These are phyloP conservation scores for Armadillidium nasatum DNA, from an alignment of 1,140 invertebrate genomes.

Conservation along the genomic window DNA sequence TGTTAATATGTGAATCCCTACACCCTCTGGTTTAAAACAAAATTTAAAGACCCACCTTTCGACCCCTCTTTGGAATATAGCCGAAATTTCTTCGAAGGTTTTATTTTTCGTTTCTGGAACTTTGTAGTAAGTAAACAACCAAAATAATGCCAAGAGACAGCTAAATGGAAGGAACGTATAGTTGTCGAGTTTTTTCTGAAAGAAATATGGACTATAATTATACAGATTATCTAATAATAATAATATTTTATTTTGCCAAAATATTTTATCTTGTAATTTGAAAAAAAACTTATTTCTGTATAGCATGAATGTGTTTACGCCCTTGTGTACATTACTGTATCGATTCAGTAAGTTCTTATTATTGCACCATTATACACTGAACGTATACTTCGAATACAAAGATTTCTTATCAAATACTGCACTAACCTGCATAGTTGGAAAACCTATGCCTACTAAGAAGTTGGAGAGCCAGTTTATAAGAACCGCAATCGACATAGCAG, in stretches of 20 bases:
- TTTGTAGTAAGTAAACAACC: constrained; percentile 95
- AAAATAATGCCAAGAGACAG: constrained; percentile 89
- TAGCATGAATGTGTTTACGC: no score
- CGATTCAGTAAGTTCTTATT: no score
- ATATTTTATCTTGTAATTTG: no score
- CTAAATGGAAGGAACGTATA: constrained; percentile 98
- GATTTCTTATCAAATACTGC: background rate
- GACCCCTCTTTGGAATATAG: constrained; percentile 61
- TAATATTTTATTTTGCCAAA: no score
- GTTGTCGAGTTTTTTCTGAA: constrained; percentile 79
- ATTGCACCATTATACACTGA: no score
- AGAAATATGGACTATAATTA: constrained; percentile 36
- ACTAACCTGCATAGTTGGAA: constrained; percentile 83
- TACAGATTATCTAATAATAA: no score
- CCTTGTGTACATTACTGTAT: no score
- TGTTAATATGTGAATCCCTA: background rate
- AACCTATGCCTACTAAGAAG: constrained; percentile 91
- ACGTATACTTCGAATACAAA: no score
- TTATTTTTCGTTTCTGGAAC: constrained; percentile 99
- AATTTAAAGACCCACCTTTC: constrained; percentile 32
- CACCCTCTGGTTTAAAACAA: background rate
- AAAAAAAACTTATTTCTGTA: no score
- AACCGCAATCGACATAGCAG: constrained; percentile 96
- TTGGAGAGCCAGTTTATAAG: constrained; percentile 98
- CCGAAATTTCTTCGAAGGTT: constrained; percentile 94